Conservation (phyloP, 2,113 vertebrate species). For the Rhinopomastus cyanomelas region DNA sequence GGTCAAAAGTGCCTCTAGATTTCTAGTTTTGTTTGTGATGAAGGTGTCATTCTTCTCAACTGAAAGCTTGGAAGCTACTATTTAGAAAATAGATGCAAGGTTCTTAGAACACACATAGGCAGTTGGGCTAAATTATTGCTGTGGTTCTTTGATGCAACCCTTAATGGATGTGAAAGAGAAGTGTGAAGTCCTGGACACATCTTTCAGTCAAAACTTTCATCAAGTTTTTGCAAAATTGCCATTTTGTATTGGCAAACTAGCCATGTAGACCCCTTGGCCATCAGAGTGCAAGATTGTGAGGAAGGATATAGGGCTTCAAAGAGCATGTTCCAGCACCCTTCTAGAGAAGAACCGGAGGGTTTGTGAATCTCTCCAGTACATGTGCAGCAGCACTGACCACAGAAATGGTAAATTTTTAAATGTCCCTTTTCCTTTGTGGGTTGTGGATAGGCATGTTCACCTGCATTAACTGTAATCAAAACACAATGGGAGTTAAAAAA, state of each 20-base stretch:
- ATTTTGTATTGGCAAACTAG: background rate
- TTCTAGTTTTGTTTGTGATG: background rate
- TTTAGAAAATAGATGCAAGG: background rate
- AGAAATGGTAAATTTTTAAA: background rate
- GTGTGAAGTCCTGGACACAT: fast-evolving
- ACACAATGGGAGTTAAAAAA: background rate
- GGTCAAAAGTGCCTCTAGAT: background rate
- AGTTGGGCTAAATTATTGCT: background rate
- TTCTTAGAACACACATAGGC: background rate
- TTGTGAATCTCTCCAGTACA: background rate
- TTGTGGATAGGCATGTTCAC: background rate
- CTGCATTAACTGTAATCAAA: background rate
- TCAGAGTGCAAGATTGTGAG: background rate
- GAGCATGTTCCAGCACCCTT: background rate
- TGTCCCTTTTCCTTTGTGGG: background rate
- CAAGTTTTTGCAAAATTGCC: background rate
- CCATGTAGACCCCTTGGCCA: background rate
- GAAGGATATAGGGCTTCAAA: background rate
- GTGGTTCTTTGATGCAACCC: background rate
- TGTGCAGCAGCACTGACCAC: background rate
- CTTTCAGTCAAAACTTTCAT: background rate
- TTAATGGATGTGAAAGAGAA: background rate
- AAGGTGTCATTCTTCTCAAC: background rate
- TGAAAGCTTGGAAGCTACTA: background rate
- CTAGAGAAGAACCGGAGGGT: background rate